Conservation (phyloP, 2,888 invertebrate species). For the Octodonta nipae region DNA sequence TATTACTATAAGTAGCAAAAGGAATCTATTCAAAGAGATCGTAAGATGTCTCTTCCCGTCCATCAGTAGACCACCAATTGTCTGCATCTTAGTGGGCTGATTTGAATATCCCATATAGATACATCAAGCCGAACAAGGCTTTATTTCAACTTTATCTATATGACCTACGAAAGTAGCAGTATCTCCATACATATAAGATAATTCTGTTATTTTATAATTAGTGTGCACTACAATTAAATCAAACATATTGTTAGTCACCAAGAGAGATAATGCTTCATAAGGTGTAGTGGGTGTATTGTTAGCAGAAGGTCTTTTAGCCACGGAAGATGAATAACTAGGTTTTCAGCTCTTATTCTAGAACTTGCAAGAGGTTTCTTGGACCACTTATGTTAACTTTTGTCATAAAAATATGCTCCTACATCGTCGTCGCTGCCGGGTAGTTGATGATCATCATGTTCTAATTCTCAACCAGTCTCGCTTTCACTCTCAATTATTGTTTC, state of each 20-base stretch:
- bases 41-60: constrained; percentile 8
- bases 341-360: constrained; percentile 4
- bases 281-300: no score
- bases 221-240: background rate
- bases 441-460: constrained; percentile 2
- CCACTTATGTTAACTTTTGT: no score
- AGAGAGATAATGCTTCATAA: no score
- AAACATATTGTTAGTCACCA: no score
- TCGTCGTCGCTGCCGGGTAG: constrained; percentile 4
- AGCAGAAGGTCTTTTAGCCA: constrained; percentile 3
- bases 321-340: constrained; percentile 1
- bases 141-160: constrained; percentile 6
- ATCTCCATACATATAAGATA: constrained; percentile 2
- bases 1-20: constrained; percentile 6
- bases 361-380: constrained; percentile 4
- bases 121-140: constrained; percentile 6
- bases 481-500: no score
- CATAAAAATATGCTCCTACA: constrained; percentile 5
- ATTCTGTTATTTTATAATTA: background rate
- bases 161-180: constrained; percentile 5
- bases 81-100: constrained; percentile 10
- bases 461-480: no score
- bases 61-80: constrained; percentile 7
- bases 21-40: constrained; percentile 9
- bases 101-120: constrained; percentile 9